Conservation (phyloP, 2,888 invertebrate species). For the Eristalinus aeneus region DNA sequence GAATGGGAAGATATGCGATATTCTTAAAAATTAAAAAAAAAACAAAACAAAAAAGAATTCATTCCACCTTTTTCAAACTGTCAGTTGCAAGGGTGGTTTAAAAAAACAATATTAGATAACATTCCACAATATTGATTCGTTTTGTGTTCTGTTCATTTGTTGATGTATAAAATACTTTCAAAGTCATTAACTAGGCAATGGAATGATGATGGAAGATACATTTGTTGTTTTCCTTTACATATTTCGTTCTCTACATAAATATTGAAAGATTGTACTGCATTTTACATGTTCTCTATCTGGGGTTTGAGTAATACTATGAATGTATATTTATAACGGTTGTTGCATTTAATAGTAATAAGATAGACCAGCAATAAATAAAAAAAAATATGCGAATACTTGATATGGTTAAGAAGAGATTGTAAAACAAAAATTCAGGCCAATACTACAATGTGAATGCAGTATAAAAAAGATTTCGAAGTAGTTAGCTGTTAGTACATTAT, state of each 20-base stretch:
- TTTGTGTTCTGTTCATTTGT: constrained; percentile 24
- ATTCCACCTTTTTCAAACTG: constrained; percentile 47
- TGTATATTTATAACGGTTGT: not conserved
- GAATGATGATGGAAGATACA: constrained; percentile 69
- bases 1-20: constrained; percentile 22
- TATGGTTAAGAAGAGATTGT: not conserved
- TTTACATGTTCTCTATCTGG: constrained; percentile 55
- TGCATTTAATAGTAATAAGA: constrained; percentile 3
- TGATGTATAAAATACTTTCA: constrained; percentile 45
- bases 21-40: not conserved
- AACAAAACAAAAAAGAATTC: not conserved
- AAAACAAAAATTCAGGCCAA: constrained; percentile 9
- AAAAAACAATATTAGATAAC: constrained; percentile 13
- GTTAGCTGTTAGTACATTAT: constrained; percentile 30
- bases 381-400: constrained; percentile 27
- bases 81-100: constrained; percentile 1
- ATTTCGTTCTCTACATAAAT: constrained; percentile 30
- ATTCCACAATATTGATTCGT: constrained; percentile 4
- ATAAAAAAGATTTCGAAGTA: constrained; percentile 7
- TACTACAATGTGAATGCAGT: constrained; percentile 10
- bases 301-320: constrained; percentile 6
- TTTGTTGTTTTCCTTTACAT: constrained; percentile 17
- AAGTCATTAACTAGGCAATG: constrained; percentile 65
- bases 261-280: constrained; percentile 67
- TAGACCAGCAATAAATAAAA: constrained; percentile 29